These are phyloP conservation scores for Chloropsis hardwickii DNA, from an alignment of 2,113 vertebrate species.

Conservation along the genomic window DNA sequence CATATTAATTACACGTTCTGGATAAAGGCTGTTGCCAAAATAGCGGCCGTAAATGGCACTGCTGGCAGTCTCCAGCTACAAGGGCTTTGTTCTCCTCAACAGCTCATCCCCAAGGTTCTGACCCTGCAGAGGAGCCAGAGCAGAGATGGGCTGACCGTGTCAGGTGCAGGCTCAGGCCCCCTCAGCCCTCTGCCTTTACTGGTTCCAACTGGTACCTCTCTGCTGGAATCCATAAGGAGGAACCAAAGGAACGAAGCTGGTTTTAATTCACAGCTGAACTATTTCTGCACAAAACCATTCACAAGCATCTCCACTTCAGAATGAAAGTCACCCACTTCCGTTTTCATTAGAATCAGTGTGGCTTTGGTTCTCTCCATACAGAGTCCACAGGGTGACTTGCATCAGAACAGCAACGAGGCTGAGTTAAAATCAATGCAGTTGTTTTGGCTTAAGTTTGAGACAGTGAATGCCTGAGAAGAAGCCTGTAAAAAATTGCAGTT, in stretches of 20 bases:
- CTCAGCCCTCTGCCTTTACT: not conserved
- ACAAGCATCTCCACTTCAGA: not conserved
- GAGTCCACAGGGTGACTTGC: not conserved
- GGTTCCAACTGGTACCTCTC: not conserved
- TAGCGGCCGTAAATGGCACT: not conserved
- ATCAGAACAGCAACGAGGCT: not conserved
- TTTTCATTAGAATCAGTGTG: not conserved
- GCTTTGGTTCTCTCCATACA: not conserved
- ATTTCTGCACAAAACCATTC: not conserved
- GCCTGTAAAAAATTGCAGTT: not conserved
- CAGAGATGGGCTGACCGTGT: fast-evolving
- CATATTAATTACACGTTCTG: not conserved
- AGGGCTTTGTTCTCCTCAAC: not conserved
- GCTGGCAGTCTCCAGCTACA: not conserved
- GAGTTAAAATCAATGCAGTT: not conserved
- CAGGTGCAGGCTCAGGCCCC: not conserved
- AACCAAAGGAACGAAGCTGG: not conserved
- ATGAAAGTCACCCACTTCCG: not conserved
- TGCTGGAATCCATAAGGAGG: not conserved
- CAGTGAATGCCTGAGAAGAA: not conserved
- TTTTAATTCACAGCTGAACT: not conserved
- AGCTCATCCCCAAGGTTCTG: not conserved
- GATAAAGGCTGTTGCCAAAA: constrained; percentile 13
- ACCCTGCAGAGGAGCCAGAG: not conserved
- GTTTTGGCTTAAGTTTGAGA: not conserved